Conservation (phyloP, 2,113 vertebrate species). For the Crocuta crocuta region DNA sequence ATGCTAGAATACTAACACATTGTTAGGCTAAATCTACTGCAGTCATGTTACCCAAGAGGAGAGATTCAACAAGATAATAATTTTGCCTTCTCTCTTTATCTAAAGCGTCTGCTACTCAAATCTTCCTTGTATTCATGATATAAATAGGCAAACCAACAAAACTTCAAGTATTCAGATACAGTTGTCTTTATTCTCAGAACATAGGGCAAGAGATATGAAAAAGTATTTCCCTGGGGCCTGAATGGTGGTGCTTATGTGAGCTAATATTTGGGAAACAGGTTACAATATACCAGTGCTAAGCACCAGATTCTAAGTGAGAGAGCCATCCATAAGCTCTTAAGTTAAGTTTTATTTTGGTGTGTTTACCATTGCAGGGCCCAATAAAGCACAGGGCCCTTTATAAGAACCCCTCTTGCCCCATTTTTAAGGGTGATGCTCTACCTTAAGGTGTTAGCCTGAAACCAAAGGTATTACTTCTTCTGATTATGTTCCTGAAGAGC, state of each 20-base stretch:
- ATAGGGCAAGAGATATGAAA: neutral
- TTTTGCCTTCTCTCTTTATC: conserved; percentile 9
- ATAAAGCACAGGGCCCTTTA: neutral
- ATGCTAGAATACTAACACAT: neutral
- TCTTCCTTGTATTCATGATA: neutral
- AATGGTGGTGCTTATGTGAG: neutral
- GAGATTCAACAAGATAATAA: neutral
- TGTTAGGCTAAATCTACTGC: neutral
- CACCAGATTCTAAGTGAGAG: neutral
- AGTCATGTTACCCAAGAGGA: neutral
- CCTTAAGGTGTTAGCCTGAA: neutral
- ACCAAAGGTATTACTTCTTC: neutral
- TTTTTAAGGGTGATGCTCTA: neutral
- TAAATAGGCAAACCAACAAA: conserved; percentile 12
- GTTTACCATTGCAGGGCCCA: neutral
- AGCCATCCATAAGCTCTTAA: neutral
- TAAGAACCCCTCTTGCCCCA: neutral
- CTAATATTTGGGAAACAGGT: neutral
- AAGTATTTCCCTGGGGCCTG: neutral
- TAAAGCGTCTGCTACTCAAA: neutral
- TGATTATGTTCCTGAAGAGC: neutral
- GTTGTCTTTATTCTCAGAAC: neutral
- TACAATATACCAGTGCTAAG: neutral
- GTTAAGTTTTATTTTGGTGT: neutral
- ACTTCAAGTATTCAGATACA: neutral